These are phyloP conservation scores for Trachymyrmex septentrionalis DNA, from an alignment of 1,140 invertebrate genomes.

Conservation along the genomic window DNA sequence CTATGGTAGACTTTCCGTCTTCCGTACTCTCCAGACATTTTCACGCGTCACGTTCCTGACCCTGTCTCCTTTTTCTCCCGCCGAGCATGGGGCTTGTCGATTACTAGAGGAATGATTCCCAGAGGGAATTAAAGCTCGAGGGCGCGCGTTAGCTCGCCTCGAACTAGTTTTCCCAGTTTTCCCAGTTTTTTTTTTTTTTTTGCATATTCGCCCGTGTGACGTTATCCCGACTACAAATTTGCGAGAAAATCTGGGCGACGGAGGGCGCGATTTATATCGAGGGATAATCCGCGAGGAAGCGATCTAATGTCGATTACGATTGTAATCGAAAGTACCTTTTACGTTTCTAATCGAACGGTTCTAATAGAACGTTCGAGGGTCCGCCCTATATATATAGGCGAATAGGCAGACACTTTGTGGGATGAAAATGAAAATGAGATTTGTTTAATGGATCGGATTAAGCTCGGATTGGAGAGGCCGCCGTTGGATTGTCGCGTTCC, in stretches of 20 bases:
- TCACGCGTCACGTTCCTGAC: constrained; percentile 28
- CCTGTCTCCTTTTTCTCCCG: constrained; percentile 28
- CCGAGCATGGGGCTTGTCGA: constrained; percentile 42
- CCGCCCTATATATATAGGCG: too few relatives aligned
- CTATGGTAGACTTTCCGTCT: neutral
- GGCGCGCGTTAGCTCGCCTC: constrained; percentile 25
- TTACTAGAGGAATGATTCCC: constrained; percentile 54
- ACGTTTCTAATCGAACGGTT: constrained; percentile 15
- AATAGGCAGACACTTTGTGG: constrained; percentile 9
- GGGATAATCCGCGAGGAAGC: constrained; percentile 47
- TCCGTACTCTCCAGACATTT: constrained; percentile 34
- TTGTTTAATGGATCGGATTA: constrained; percentile 44
- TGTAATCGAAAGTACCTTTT: constrained; percentile 27
- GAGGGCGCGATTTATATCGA: neutral
- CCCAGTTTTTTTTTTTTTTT: too few relatives aligned
- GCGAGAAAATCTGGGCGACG: constrained; percentile 15
- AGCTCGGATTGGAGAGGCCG: constrained; percentile 14
- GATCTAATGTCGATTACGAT: constrained; percentile 39
- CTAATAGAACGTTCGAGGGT: neutral
- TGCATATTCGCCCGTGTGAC: constrained; percentile 24
- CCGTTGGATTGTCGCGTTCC: neutral
- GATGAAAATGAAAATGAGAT: constrained; percentile 67
- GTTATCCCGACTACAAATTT: constrained; percentile 28
- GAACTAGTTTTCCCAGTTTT: constrained; percentile 46
- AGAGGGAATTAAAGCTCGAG: constrained; percentile 42